phyloP scores from a whole-genome alignment of 2,113 vertebrate species.

The Pachypanchax playfairii region DNA sequence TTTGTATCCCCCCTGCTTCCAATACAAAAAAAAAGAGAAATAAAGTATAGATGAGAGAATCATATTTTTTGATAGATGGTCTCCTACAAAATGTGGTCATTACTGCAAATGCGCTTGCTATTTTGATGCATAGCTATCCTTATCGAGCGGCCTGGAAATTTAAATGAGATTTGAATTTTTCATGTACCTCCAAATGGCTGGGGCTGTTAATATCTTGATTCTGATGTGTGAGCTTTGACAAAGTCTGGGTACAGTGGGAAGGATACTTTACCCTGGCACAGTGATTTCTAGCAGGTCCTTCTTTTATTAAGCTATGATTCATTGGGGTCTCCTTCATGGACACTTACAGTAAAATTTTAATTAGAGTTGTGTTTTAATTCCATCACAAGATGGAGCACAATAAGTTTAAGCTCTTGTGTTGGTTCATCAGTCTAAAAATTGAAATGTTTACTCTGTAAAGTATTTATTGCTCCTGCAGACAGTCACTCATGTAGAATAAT shows the following conservation, averaged over 20 bases:
- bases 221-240: slow-evolving; percentile 48
- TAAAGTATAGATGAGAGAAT: slow-evolving; percentile 42
- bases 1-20: slow-evolving; percentile 29
- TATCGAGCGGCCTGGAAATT: slow-evolving; percentile 57
- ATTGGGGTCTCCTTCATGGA: slow-evolving; percentile 18
- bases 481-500: neutral
- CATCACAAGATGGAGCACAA: slow-evolving; percentile 17
- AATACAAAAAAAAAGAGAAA: slow-evolving; percentile 30
- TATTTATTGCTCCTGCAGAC: neutral
- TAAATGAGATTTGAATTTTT: slow-evolving; percentile 79
- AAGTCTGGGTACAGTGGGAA: slow-evolving; percentile 36
- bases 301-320: slow-evolving; percentile 37
- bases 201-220: slow-evolving; percentile 59
- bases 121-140: slow-evolving; percentile 72
- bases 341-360: slow-evolving; percentile 28
- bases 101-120: slow-evolving; percentile 55
- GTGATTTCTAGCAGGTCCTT: slow-evolving; percentile 40
- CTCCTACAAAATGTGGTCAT: slow-evolving; percentile 57
- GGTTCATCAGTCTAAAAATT: neutral
- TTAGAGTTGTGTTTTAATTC: slow-evolving; percentile 30
- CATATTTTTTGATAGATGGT: slow-evolving; percentile 62
- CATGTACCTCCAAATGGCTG: slow-evolving; percentile 69
- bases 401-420: slow-evolving; percentile 24
- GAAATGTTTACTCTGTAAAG: neutral
- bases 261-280: slow-evolving; percentile 32